These are phyloP conservation scores for Bellardia pandia DNA, from an alignment of 2,888 invertebrate species.

Conservation along the genomic window DNA sequence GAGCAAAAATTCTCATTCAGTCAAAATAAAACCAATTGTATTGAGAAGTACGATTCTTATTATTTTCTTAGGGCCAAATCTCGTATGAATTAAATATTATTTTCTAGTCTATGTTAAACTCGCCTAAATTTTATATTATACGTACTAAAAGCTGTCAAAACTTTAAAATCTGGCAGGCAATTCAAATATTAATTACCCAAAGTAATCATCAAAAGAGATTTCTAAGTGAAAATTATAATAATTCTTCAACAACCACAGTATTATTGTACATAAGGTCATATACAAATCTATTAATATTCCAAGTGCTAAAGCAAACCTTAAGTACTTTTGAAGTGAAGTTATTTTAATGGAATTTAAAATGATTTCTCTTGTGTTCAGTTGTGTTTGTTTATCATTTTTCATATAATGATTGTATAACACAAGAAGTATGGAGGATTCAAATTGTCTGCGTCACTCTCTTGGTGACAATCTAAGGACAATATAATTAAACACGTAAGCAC, in stretches of 20 bases:
- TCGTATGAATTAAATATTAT: too few relatives aligned
- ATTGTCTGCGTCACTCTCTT: constrained; percentile 2
- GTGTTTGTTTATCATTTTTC: background rate
- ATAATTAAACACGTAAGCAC: constrained; percentile 39
- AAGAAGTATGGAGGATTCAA: background rate
- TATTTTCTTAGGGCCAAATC: too few relatives aligned
- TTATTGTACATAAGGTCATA: background rate
- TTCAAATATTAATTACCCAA: too few relatives aligned
- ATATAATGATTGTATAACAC: background rate
- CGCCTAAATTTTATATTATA: too few relatives aligned
- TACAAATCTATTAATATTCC: background rate
- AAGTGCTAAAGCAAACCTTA: background rate
- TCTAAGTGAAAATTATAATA: too few relatives aligned
- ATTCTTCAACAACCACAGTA: background rate
- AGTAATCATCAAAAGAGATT: too few relatives aligned
- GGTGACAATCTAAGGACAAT: constrained; percentile 15
- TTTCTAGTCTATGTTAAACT: too few relatives aligned
- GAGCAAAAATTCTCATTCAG: too few relatives aligned
- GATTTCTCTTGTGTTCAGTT: background rate
- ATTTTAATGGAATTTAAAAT: constrained; percentile 8
- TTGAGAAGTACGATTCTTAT: too few relatives aligned
- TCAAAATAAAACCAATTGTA: too few relatives aligned
- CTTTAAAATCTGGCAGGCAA: background rate
- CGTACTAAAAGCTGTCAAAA: too few relatives aligned
- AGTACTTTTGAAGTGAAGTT: background rate